Percentiles rank a stretch among this genome's conserved stretches.
Evolutionary conservation across 2,797 vertebrate genomes (phyloP).

Genomic region (Hylomyscus alleni): DNA sequence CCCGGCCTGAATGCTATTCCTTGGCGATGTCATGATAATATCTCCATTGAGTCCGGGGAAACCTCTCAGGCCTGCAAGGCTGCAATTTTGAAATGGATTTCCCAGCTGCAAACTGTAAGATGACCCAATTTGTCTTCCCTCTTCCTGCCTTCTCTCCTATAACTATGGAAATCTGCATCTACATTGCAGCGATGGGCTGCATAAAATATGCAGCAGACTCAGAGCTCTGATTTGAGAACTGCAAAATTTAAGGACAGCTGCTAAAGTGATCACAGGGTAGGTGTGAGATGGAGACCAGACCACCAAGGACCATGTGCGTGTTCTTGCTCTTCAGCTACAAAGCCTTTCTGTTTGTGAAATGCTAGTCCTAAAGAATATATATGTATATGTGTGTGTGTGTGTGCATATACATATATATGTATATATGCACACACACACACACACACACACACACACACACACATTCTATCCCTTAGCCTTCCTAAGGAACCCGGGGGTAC

Average conservation of each 20-base stretch:
- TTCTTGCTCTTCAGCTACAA: conserved; percentile 44
- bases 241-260: conserved; percentile 67
- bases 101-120: conserved; percentile 76
- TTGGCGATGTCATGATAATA: conserved; percentile 11
- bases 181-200: neutral
- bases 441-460: no score
- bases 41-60: conserved; percentile 49
- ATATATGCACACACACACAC: neutral
- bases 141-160: conserved; percentile 68
- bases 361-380: conserved; percentile 5
- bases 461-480: conserved; percentile 51
- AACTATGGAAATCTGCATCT: conserved; percentile 72
- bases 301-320: neutral
- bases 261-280: neutral
- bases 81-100: conserved; percentile 79
- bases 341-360: conserved; percentile 26
- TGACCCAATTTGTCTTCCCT: conserved; percentile 78
- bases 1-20: conserved; percentile 32
- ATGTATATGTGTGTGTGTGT: no score
- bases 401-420: neutral
- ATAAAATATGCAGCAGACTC: conserved; percentile 71
- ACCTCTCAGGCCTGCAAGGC: conserved; percentile 74
- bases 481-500: conserved; percentile 67
- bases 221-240: conserved; percentile 46
- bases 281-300: neutral